Evolutionary conservation across 2,888 invertebrate genomes (phyloP), one percentile per base, ranked within the genome.

Genomic region (Lasioglossum leucozonium): DNA sequence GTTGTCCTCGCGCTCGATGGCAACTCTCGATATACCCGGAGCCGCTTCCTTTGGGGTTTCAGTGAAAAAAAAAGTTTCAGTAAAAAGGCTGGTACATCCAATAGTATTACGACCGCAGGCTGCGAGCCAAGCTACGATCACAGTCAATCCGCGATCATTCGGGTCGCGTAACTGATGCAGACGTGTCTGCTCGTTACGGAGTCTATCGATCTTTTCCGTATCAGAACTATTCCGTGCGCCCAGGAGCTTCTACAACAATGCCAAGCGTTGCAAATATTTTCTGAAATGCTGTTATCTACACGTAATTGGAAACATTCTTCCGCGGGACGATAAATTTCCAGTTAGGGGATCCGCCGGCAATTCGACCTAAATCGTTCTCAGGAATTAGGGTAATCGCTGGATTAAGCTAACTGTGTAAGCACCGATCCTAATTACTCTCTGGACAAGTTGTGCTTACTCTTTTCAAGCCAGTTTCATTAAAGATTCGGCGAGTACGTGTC

Each of bases 81-180:
- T 16, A 77, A 51, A 69, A 75, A 79, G 77, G 51, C 73, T 16
- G 47, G 22, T 47, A 51, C 72, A 44, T 71, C 58, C 71, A 65
- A 85, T 76, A 37, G 77, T 65, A 79, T 85, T 79, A 83, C 81
- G 82, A 51, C 73, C 72, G 74, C 72, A 82, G 84, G 84, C 78
- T 72, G n/a, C 75, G 84, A 83, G 84, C 84, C 87, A 79, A 87
- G 77, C 87, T 81, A 87, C 82, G 87, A 87, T 88, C 81, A 75
- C 88, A 78, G 81, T 88, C 88, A 67, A 85, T 88, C 80, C 82
- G 42, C 79, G 78, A 75, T 51, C 78, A 75, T 83, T 78, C 67
- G 71, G 79, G 79, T 81, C 78, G 85, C 78, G 69, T 72, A 74
- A 79, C 42, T 71, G 80, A 87, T 79, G 81, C 80, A 82, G 83